Evolutionary conservation across 2,797 vertebrate genomes (phyloP).

Genomic region (Craterocephalus amniculus): DNA sequence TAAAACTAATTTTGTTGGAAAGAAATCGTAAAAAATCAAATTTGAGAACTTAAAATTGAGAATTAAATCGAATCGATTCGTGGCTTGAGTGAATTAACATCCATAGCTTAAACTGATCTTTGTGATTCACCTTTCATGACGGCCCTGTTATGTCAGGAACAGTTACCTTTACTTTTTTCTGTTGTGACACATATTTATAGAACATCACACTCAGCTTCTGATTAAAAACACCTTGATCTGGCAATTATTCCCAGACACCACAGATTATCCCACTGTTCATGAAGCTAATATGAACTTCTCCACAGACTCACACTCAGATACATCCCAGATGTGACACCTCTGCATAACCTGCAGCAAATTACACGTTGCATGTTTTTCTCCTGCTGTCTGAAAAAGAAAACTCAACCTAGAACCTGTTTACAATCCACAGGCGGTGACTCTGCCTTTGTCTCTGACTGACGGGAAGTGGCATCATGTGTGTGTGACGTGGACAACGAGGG

Average conservation of each 20-base stretch:
- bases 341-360: too few relatives aligned
- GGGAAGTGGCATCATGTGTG: conserved; percentile 90
- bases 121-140: neutral
- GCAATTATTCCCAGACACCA: neutral
- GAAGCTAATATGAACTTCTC: neutral
- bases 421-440: conserved; percentile 74
- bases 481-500: conserved; percentile 87
- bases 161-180: neutral
- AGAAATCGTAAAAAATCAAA: too few relatives aligned
- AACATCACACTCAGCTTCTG: neutral
- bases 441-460: conserved; percentile 82
- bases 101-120: neutral
- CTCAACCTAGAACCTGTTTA: neutral
- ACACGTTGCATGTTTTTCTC: too few relatives aligned
- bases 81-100: too few relatives aligned
- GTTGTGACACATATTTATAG: neutral
- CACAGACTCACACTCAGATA: neutral
- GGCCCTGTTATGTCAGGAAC: neutral
- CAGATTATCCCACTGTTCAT: neutral
- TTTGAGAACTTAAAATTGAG: too few relatives aligned
- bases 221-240: neutral
- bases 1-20: too few relatives aligned
- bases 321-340: neutral
- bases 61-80: too few relatives aligned
- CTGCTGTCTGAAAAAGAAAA: neutral